A percentile compares a stretch with the other conserved stretches of the same genome.
Evolutionary conservation across 2,113 vertebrate species (phyloP).

Genomic region (Brienomyrus longianalis): DNA sequence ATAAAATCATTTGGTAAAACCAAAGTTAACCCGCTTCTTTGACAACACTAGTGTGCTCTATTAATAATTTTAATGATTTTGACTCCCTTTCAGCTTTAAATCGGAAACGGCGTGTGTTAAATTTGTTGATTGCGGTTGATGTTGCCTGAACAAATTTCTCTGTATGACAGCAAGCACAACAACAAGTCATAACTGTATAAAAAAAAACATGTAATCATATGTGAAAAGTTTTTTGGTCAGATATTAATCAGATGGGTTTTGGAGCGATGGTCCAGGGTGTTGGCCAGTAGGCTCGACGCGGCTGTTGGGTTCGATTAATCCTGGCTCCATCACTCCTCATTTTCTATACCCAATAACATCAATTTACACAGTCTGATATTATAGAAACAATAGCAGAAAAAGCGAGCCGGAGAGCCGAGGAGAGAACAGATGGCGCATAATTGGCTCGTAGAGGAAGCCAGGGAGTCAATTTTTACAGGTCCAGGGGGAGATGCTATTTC

Average conservation of each 20-base stretch:
- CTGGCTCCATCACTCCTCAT: conserved; percentile 48
- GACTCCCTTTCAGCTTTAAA: neutral
- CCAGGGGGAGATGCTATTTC: conserved; percentile 67
- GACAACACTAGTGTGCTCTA: neutral
- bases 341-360: conserved; percentile 40
- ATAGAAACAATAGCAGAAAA: conserved; percentile 72
- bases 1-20: conserved; percentile 5
- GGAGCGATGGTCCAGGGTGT: conserved; percentile 47
- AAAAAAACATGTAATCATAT: conserved; percentile 8
- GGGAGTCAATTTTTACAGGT: conserved; percentile 74
- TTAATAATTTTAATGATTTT: neutral
- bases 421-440: conserved; percentile 73
- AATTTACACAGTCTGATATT: conserved; percentile 62
- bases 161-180: neutral
- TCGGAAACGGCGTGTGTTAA: neutral
- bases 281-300: conserved; percentile 50
- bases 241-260: conserved; percentile 47
- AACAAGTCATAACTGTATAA: neutral
- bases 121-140: neutral
- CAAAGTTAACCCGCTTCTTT: neutral
- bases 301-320: conserved; percentile 65
- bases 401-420: conserved; percentile 70
- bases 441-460: conserved; percentile 71
- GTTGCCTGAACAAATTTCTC: neutral
- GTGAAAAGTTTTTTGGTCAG: neutral